Conservation (phyloP, 2,888 invertebrate species). For the Callyntrura guangdongensis region DNA sequence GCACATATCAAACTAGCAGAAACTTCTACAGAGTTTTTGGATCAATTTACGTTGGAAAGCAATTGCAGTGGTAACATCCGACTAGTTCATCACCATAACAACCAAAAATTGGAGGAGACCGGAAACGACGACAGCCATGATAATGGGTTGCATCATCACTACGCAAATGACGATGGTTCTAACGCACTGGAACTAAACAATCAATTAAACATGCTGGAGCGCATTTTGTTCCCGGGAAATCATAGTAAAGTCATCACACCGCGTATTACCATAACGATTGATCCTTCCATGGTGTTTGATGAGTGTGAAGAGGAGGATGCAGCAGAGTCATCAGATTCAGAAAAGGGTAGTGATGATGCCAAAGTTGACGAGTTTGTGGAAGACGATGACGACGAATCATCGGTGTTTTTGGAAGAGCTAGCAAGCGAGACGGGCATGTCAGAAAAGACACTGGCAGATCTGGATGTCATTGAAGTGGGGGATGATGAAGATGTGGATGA, state of each 20-base stretch:
- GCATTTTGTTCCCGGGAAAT: conserved; percentile 66
- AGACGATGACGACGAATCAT: conserved; percentile 69
- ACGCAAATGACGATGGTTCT: conserved; percentile 19
- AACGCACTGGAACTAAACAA: conserved; percentile 67
- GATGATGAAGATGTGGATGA: neutral
- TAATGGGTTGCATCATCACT: conserved; percentile 7
- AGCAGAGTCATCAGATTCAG: conserved; percentile 45
- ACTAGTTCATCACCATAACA: conserved; percentile 26
- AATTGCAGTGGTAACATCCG: conserved; percentile 2
- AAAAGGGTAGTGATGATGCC: conserved; percentile 31
- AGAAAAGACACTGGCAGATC: conserved; percentile 81
- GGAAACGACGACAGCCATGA: conserved; percentile 14
- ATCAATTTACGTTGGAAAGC: conserved; percentile 26
- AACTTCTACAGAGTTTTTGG: conserved; percentile 13
- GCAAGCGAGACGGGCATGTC: conserved; percentile 81
- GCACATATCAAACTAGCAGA: conserved; percentile 42
- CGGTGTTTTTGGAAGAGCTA: conserved; percentile 81
- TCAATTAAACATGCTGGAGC: conserved; percentile 72
- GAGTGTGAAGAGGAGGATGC: conserved; percentile 72
- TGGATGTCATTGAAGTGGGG: conserved; percentile 68
- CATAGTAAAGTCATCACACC: conserved; percentile 77
- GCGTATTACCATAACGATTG: conserved; percentile 83
- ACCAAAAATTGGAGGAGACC: conserved; percentile 27
- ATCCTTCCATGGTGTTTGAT: conserved; percentile 78
- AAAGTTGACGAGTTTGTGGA: conserved; percentile 41